Evolutionary conservation across 2,888 invertebrate species (phyloP).

Genomic region (Diploptera punctata): DNA sequence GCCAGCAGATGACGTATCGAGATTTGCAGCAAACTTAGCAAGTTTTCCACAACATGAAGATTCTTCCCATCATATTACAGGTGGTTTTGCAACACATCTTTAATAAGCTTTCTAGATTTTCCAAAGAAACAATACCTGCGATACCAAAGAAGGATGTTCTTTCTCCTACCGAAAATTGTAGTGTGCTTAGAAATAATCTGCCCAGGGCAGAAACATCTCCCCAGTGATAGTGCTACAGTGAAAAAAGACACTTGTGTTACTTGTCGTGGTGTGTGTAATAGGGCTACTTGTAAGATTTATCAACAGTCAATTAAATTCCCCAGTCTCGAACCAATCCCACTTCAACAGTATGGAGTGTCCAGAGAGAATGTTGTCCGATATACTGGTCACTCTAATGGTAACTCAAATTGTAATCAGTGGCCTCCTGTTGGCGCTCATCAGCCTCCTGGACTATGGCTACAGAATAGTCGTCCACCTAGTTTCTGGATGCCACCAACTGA

Average conservation of each 20-base stretch:
- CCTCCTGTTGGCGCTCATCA: neutral
- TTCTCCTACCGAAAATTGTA: neutral
- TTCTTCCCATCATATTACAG: constrained; percentile 5
- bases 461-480: constrained; percentile 19
- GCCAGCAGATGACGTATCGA: constrained; percentile 6
- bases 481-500: constrained; percentile 26
- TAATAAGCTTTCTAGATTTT: constrained; percentile 24
- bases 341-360: constrained; percentile 15
- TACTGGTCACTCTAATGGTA: constrained; percentile 19
- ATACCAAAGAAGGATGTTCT: constrained; percentile 2
- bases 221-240: neutral
- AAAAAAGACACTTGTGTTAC: constrained; percentile 24
- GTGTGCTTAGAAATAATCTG: neutral
- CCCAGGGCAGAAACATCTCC: neutral
- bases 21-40: constrained; percentile 12
- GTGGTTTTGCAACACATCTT: constrained; percentile 27
- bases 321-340: constrained; percentile 8
- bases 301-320: constrained; percentile 12
- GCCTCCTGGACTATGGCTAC: constrained; percentile 27
- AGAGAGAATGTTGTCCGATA: constrained; percentile 37
- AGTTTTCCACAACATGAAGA: constrained; percentile 15
- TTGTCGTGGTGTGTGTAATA: constrained; percentile 23
- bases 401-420: constrained; percentile 7
- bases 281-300: constrained; percentile 13
- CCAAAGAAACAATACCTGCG: constrained; percentile 10